These are phyloP conservation scores for Troilus luridus DNA, from an alignment of 2,888 invertebrate genomes.

Conservation along the genomic window DNA sequence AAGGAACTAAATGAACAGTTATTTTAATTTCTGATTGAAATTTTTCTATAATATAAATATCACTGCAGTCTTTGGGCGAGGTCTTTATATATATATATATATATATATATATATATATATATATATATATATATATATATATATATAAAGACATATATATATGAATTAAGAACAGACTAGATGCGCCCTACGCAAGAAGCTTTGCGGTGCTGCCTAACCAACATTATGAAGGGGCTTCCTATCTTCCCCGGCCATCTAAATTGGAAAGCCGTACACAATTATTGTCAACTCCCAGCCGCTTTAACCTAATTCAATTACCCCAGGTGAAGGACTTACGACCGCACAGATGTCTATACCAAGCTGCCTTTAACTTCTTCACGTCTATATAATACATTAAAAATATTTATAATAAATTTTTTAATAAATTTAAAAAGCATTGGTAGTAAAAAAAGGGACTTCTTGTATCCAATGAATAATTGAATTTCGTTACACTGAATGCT, in stretches of 20 bases:
- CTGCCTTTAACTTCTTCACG: background rate
- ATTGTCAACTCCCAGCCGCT: conserved; percentile 10
- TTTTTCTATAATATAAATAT: too few species aligned
- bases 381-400: too few species aligned
- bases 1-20: too few species aligned
- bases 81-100: too few species aligned
- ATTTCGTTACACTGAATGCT: too few species aligned
- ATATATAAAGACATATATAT: background rate
- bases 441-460: too few species aligned
- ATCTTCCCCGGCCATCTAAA: conserved; percentile 35
- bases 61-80: too few species aligned
- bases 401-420: too few species aligned
- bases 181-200: background rate
- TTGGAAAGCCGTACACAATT: conserved; percentile 26
- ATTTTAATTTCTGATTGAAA: too few species aligned
- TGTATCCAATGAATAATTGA: too few species aligned
- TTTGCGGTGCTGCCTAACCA: background rate
- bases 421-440: too few species aligned
- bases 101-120: too few species aligned
- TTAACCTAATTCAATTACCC: conserved; percentile 2
- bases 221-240: conserved; percentile 4
- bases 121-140: background rate
- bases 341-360: background rate
- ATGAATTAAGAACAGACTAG: background rate
- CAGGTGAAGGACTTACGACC: background rate